These are phyloP conservation scores for Odontothrips loti DNA, from an alignment of 2,888 invertebrate species.

Conservation along the genomic window DNA sequence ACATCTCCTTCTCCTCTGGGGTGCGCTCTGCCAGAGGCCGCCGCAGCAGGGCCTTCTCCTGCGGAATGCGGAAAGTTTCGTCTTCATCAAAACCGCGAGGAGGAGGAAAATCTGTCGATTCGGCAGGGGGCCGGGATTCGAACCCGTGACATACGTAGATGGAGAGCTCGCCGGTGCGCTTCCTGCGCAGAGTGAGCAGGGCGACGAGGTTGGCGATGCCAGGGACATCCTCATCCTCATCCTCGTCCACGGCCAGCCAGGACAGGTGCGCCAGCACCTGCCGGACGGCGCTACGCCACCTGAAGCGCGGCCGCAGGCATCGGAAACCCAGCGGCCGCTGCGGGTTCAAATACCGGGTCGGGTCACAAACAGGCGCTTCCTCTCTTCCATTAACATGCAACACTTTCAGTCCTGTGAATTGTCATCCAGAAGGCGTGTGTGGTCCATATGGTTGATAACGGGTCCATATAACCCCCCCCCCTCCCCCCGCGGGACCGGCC, in stretches of 20 bases:
- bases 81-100: too few species aligned
- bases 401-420: too few species aligned
- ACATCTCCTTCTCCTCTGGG: neutral
- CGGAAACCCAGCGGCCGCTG: conserved; percentile 9
- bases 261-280: neutral
- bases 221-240: neutral
- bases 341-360: neutral
- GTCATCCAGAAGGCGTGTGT: too few species aligned
- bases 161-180: conserved; percentile 17
- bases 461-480: too few species aligned
- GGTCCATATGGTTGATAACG: too few species aligned
- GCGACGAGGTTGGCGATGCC: conserved; percentile 6
- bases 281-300: neutral
- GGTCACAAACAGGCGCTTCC: too few species aligned
- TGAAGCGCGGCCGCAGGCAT: neutral
- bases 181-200: conserved; percentile 1
- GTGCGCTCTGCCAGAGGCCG: neutral
- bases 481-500: too few species aligned
- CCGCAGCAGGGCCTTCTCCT: neutral
- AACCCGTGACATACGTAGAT: neutral
- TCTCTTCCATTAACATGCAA: too few species aligned
- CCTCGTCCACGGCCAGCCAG: conserved; percentile 15
- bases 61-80: neutral
- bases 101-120: too few species aligned
- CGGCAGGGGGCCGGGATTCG: too few species aligned